phyloP scores from a whole-genome alignment of 2,888 invertebrate genomes.

The Pheosia tremula region DNA sequence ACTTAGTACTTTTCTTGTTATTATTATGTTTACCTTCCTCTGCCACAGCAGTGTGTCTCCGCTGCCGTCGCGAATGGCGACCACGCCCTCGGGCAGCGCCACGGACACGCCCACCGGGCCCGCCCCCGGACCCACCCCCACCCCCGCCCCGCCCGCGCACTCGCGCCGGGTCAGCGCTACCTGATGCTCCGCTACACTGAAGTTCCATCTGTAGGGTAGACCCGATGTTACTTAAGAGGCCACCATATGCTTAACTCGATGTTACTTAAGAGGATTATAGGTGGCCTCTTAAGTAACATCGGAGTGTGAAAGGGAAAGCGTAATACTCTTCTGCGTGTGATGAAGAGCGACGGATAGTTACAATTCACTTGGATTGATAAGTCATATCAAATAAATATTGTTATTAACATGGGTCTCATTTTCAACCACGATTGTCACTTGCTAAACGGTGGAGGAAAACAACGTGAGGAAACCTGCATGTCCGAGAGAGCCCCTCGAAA shows the following conservation, averaged over 20 bases:
- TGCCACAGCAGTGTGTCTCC: constrained; percentile 89
- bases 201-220: constrained; percentile 91
- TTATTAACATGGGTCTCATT: too few species aligned
- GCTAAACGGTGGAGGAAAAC: neutral
- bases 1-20: too few species aligned
- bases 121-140: constrained; percentile 78
- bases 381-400: too few species aligned
- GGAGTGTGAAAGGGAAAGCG: too few species aligned
- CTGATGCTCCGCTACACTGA: constrained; percentile 96
- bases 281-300: too few species aligned
- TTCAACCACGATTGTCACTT: too few species aligned
- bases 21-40: constrained; percentile 84
- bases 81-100: constrained; percentile 91
- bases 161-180: constrained; percentile 84
- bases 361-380: too few species aligned
- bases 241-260: too few species aligned
- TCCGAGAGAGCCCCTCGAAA: too few species aligned
- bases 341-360: too few species aligned
- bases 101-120: constrained; percentile 90
- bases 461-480: neutral
- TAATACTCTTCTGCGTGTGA: too few species aligned
- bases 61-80: constrained; percentile 86
- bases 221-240: neutral
- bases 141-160: constrained; percentile 58
- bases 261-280: too few species aligned